Conservation (phyloP, 1,140 invertebrate species). For the Diabrotica undecimpunctata region DNA sequence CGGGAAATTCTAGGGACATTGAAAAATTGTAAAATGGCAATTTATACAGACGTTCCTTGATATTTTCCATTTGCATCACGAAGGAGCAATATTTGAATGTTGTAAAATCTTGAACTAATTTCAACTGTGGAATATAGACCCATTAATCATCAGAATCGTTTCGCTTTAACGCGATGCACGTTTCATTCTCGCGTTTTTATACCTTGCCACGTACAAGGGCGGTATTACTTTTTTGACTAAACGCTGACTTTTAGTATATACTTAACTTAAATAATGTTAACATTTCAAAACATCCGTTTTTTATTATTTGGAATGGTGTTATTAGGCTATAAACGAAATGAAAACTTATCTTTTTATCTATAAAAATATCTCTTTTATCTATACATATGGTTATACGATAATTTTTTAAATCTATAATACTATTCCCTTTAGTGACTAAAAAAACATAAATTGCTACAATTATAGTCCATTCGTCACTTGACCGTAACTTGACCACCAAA, state of each 20-base stretch:
- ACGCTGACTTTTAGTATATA: background rate
- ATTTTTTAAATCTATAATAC: no score
- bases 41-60: conserved; percentile 15
- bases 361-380: no score
- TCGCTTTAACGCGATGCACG: conserved; percentile 7
- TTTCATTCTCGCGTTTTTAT: conserved; percentile 15
- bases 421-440: no score
- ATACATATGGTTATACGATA: no score
- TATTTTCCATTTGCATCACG: conserved; percentile 21
- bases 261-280: no score
- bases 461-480: no score
- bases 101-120: conserved; percentile 22
- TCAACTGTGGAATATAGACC: conserved; percentile 14
- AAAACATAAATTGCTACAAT: no score
- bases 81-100: conserved; percentile 16
- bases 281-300: no score
- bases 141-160: conserved; percentile 16
- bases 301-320: no score
- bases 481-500: no score
- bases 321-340: no score
- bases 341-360: no score
- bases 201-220: background rate
- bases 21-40: conserved; percentile 17
- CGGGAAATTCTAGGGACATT: conserved; percentile 11
- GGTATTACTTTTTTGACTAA: background rate